A percentile compares a stretch with the other conserved stretches of the same genome.
phyloP scores from a whole-genome alignment of 2,113 vertebrate genomes.

The human region GRCh38 chr12:84331501-84332000 shows the following conservation, averaged over 20 bases:
- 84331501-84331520: background rate
- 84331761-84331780: background rate
- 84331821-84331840: background rate
- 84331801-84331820: slow-evolving; percentile 8
- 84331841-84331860: background rate
- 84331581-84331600: slow-evolving; percentile 21
- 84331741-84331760: background rate
- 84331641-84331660: background rate
- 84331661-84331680: background rate
- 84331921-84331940: background rate
- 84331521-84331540: background rate
- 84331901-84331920: background rate
- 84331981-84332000: background rate
- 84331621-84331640: slow-evolving; percentile 15
- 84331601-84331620: slow-evolving; percentile 10
- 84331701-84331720: slow-evolving; percentile 28
- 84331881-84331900: background rate
- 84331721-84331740: background rate
- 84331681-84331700: background rate
- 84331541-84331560: background rate
- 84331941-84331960: background rate
- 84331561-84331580: background rate
- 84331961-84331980: background rate
- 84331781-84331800: background rate
- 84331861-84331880: background rate